Base-by-base conservation (phyloP, 1,140 invertebrate species). In the Anadara kagoshimensis region DNA sequence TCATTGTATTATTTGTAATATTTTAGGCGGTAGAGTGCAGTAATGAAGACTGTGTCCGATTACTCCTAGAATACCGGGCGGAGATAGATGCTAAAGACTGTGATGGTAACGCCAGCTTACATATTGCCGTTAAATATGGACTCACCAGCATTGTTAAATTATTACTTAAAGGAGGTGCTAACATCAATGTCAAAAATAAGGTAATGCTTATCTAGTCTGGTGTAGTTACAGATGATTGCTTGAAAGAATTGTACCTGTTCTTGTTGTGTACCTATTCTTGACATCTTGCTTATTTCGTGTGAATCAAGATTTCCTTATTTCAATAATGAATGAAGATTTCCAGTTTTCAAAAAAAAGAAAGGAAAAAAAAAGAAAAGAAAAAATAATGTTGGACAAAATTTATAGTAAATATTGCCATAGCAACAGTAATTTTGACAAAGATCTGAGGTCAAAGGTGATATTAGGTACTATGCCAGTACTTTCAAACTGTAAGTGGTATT, bases 21-120 rank as follows among this genome's bases (percentile, higher is more conserved):
- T 49, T 49, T 24, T 20, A 86, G 84, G 84, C 84, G 29, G 80
- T 86, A 24, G 79, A 86, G 64, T 83, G 83, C 66, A 72, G 73
- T 16, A 80, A 81, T 24, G 78, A 75, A 47, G 75, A 75, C 3
- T 84, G 83, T 76, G 82, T 83, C 5, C 56, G 61, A 61, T 45
- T 83, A 41, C 68, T 86, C 41, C 62, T 85, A 26, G 68, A 76
- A 47, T 66, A 80, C 56, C 45, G 61, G 22, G 81, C 78, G 14
- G 83, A 85, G 24, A 66, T 83, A 5, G 78, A 85, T 20, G 76
- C 78, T 4, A 45, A 61, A 49, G 83, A 86, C 58, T 73, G 59
- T n/a, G 53, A 75, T 0, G 85, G 85, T n/a, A 76, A 85, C 58
- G 79, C 78, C 0, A 61, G 71, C 16, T 59, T 86, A 24, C 84